phyloP scores from a whole-genome alignment of 1,140 invertebrate species.

The Neodiprion lecontei region DNA sequence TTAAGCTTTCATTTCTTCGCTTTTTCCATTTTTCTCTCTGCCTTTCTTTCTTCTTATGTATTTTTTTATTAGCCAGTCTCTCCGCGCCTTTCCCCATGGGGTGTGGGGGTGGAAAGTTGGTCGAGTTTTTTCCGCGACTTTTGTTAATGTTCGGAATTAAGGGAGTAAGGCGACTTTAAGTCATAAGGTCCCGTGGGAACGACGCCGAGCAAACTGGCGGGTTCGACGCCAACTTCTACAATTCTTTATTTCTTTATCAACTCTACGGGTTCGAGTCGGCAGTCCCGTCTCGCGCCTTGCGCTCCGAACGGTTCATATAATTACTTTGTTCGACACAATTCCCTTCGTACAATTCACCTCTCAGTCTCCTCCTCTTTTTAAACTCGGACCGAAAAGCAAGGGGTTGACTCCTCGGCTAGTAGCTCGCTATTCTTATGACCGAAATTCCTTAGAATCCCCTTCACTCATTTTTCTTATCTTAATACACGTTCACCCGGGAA shows the following conservation, averaged over 20 bases:
- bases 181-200: conserved; percentile 58
- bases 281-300: conserved; percentile 11
- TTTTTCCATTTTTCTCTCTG: neutral
- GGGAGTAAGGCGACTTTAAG: conserved; percentile 63
- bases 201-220: conserved; percentile 28
- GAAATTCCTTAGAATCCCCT: too few species aligned
- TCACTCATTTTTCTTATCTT: too few species aligned
- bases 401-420: too few species aligned
- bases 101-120: conserved; percentile 44
- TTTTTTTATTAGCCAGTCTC: conserved; percentile 58
- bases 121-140: conserved; percentile 59
- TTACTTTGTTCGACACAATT: conserved; percentile 45
- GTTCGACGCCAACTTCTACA: conserved; percentile 59
- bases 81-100: conserved; percentile 39
- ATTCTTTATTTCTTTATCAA: conserved; percentile 64
- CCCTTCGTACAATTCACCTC: conserved; percentile 8
- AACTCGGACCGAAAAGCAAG: too few species aligned
- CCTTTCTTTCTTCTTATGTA: conserved; percentile 45
- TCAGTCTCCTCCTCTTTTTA: neutral
- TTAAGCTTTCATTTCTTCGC: conserved; percentile 47
- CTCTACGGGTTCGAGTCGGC: conserved; percentile 24
- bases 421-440: too few species aligned
- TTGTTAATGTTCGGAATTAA: conserved; percentile 63
- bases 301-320: conserved; percentile 33
- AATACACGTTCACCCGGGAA: too few species aligned